Base-by-base conservation (phyloP, 2,888 invertebrate genomes). In the Parnassius apollo region DNA sequence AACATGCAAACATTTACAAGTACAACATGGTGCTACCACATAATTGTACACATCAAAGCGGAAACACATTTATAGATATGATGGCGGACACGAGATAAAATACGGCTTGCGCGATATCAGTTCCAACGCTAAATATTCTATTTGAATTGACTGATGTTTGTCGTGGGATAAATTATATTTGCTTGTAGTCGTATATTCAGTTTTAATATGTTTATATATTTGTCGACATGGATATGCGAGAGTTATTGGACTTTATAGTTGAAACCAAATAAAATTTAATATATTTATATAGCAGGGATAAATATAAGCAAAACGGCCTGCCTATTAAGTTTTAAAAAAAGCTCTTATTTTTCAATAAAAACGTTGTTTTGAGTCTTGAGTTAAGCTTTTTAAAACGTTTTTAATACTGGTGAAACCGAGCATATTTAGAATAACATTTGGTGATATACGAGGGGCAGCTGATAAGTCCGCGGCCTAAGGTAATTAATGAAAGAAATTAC, bases 51-150 rank as follows among this genome's bases (percentile, higher is more conserved):
- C 64, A 66, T 9, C 71, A 67, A 65, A 70, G 67, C 76, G 82
- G 83, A 84, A 81, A 73, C 75, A 68, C 62, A 70, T 56, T 46
- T 63, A 61, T 60, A 65, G 64, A 68, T 78, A 83, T 83, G 81
- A 69, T 66, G 62, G 66, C 81, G 84, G 83, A 83, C 65, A 75
- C 60, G 68, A 72, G 78, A 81, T 81, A 81, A 74, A 70, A 64
- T 68, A 66, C 68, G 35, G 63, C 46, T 59, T 42, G 62, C 57
- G 25, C 53, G 51, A 60, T 66, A 62, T 64, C 57, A 42, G 46
- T 50, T 1, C 2, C 18, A 51, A 42, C 51, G 58, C 49, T 61
- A 64, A 65, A 64, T 65, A 65, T 63, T 51, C 55, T 62, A 57
- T 63, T 61, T 53, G 57, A 57, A 60, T 55, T 62, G 58, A 46